A percentile compares a stretch with the other conserved stretches of the same genome.
phyloP scores from a whole-genome alignment of 2,113 vertebrate species.

The Fregata magnificens region DNA sequence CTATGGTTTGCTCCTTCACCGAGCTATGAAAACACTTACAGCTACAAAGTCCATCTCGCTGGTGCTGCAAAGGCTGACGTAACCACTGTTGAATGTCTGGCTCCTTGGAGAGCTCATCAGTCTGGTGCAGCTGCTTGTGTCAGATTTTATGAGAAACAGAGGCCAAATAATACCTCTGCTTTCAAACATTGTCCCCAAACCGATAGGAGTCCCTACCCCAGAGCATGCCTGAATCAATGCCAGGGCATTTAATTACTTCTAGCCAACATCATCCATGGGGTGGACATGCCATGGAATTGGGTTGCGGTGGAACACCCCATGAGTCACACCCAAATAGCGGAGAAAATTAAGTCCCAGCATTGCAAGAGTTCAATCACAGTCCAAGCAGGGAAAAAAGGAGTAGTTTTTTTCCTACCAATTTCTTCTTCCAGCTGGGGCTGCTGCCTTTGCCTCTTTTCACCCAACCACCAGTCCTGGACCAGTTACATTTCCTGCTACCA shows the following conservation, averaged over 20 bases:
- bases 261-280: background rate
- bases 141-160: conserved; percentile 36
- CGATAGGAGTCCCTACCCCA: background rate
- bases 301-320: background rate
- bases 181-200: conserved; percentile 19
- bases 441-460: background rate
- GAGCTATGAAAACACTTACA: background rate
- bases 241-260: conserved; percentile 29
- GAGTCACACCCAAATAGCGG: conserved; percentile 8
- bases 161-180: background rate
- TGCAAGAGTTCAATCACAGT: background rate
- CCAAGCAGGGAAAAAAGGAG: background rate
- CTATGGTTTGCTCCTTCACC: background rate
- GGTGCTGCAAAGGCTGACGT: background rate
- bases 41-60: background rate
- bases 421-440: background rate
- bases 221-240: background rate
- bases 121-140: conserved; percentile 58
- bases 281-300: background rate
- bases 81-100: conserved; percentile 6
- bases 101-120: background rate
- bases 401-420: background rate
- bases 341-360: conserved; percentile 14
- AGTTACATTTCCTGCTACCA: background rate
- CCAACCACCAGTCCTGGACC: background rate